Evolutionary conservation across 2,113 vertebrate genomes (phyloP), one percentile per base, ranked within the genome.

Genomic region (Serinus canaria): DNA sequence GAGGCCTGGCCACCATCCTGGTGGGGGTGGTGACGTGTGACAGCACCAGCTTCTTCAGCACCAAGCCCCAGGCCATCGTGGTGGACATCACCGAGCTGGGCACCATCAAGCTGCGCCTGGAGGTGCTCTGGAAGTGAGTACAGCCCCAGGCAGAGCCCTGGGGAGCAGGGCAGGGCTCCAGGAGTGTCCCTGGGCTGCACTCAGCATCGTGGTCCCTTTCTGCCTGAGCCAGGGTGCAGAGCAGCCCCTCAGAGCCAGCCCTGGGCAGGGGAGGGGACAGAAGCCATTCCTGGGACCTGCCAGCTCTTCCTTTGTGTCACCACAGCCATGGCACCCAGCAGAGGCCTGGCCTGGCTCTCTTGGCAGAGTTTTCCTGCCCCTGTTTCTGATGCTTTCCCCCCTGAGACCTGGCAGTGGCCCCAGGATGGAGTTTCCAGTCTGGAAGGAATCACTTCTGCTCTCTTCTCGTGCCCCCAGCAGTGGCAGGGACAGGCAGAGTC

Each of bases 41-140:
- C 88, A 98, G 98, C 58, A 96, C 98, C 1, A 98, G 98, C 96
- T 99, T 99, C 97, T 99, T 99, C 66, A 98, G 96, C n/a, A 97
- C 98, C 11, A 97, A 97, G 87, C 98, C 99, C 2, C 99, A 99
- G 96, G 97, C 98, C 77, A 98, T 99, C 90, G 64, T 99, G 77
- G 98, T 99, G 96, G 99, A 99, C 95, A 98, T 99, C 91, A 99
- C 99, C 0, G 99, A 99, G 86, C 97, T 99, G 96, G 99, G 99
- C 56, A 99, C 99, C 92, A 99, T 99, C 97, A 99, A 99, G 86
- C 98, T 99, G 37, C 98, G 99, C 95, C 98, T 99, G 96, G 99
- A 99, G 87, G 99, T 99, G 50, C 97, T 98, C 83, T 99, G 99
- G 99, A 99, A 98, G 99, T 99, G 97, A 98, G 98, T 98, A 47